Conservation (phyloP, 2,113 vertebrate genomes). For the Tragelaphus scriptus region DNA sequence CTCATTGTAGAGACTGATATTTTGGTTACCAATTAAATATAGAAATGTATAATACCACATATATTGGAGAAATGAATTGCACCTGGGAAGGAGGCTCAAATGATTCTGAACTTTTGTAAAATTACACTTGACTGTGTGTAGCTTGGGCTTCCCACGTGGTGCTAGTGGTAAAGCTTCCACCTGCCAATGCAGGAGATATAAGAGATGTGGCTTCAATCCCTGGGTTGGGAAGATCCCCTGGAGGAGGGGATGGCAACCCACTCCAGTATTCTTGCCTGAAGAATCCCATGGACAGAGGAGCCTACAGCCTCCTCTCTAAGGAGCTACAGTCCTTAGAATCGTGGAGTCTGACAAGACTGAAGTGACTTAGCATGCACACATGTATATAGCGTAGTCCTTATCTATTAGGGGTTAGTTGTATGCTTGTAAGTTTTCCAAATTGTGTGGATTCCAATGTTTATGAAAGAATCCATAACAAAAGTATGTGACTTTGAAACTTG, state of each 20-base stretch:
- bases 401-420: neutral
- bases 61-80: neutral
- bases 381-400: neutral
- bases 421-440: neutral
- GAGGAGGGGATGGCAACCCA: neutral
- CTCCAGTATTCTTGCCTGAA: neutral
- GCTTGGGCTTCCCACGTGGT: neutral
- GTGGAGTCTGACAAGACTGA: neutral
- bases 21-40: neutral
- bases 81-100: neutral
- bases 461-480: neutral
- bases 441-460: neutral
- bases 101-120: neutral
- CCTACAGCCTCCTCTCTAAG: neutral
- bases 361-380: neutral
- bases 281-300: neutral
- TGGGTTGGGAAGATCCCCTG: neutral
- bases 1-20: neutral
- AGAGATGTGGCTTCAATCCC: rapidly evolving
- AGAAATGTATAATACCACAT: neutral
- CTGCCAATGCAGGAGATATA: neutral
- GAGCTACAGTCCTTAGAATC: neutral
- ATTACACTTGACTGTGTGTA: neutral
- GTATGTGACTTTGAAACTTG: neutral
- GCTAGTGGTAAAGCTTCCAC: neutral